Evolutionary conservation across 2,888 invertebrate genomes (phyloP), one percentile per base, ranked within the genome.

Genomic region (Cetonia aurata): DNA sequence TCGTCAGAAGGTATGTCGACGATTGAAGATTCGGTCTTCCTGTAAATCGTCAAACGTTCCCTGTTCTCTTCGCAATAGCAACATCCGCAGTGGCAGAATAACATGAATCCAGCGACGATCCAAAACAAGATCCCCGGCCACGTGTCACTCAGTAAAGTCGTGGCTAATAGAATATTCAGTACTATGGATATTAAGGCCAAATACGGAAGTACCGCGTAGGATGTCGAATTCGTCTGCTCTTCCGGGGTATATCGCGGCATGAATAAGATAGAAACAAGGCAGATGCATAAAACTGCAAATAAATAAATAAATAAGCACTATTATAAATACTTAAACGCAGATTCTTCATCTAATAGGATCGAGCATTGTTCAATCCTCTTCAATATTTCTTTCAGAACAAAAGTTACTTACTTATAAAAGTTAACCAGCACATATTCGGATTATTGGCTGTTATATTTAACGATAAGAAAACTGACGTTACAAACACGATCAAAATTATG

Each of bases 101-200:
- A 74, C 15, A 84, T 75, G 19, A 82, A 73, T 42, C 84, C 90
- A 79, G 89, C 89, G 71, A 86, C 83, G 71, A 88, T 85, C 84
- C 90, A 90, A 56, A 90, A 85, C 6, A 88, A 82, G 53, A 89
- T 86, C 25, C 89, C 89, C 42, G 89, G 88, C 88, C 90, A 90
- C 48, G 89, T 88, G 76, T 88, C 88, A 3, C 87, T 80, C 15
- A 90, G 80, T 53, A 90, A 82, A 15, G 88, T 89, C 3, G 88
- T 87, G 1, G 88, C 86, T 67, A 90, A 77, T 62, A 83, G 75
- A 41, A 87, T 77, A 86, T 85, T 84, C 59, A 85, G 80, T 37
- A 87, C 78, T 53, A 89, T 86, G 44, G 86, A 85, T 62, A 86
- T 77, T 79, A 89, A 81, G 87, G 74, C 62, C 82, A 79, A 3